Evolutionary conservation across 2,888 invertebrate species (phyloP), one percentile per base, ranked within the genome.

Genomic region (Cremastinae sp.): DNA sequence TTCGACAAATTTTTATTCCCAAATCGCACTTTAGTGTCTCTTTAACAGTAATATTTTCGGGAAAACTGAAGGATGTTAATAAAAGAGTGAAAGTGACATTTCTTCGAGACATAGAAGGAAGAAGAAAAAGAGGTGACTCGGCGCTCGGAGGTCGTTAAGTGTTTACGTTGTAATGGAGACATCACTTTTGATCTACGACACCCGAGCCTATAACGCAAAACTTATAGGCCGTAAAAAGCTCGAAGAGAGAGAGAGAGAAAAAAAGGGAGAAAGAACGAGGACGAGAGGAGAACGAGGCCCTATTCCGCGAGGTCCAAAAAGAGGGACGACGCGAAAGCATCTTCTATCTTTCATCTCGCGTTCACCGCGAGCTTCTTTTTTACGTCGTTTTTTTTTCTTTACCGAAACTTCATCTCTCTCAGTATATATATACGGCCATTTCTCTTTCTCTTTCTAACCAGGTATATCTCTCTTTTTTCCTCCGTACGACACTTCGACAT

Each of bases 141-240:
- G 54, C 70, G 70, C 76, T 53, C 45, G 8, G 20, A 43, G 81
- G 82, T 83, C 84, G 85, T 85, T 84, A 83, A 86, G 82, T 84
- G 85, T 84, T 87, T 86, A 85, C 82, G 85, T 83, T 85, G 84
- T 87, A 87, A 88, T 87, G 87, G 87, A 89, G 85, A 88, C 87
- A 88, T 89, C 87, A 87, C 80, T 83, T 87, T 86, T 88, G 86
- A 88, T 87, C 87, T 88, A 86, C 87, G 83, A 81, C 83, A 79
- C 69, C 76, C 78, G 81, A 71, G 83, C 84, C 83, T 84, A 85
- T 87, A 87, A 85, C 82, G 83, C 83, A 84, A 69, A 69, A 86
- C 86, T 84, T 85, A 83, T 84, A 81, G 87, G 82, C 87, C 86
- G 86, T 88, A 88, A 89, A 89, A 86, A 85, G 83, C 83, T 85